Evolutionary conservation across 64 coral and sea anemone genomes (phyloP), one percentile per base, ranked within the genome.

Genomic region (Montipora sp.): DNA sequence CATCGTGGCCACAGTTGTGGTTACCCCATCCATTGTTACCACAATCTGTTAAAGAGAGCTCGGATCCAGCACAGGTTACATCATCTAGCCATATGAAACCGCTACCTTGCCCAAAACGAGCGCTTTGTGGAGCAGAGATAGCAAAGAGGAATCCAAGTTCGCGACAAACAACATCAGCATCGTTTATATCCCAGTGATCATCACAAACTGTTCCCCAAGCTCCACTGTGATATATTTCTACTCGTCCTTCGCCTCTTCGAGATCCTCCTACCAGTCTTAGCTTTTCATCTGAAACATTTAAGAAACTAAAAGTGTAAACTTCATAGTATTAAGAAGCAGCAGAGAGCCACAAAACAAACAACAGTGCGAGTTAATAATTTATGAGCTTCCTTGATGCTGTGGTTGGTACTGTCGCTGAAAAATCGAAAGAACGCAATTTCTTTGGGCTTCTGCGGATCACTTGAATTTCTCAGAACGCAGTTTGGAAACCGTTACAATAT

Each of bases 81-180:
- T 80, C 66, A 20, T 69, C 59, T 43, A 90, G 22, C 58, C 59
- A 49, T 8, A 57, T 59, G 2, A 48, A 43, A n/a, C 78, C 78
- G 58, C 77, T 71, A 1, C 89, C 77, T 55, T 68, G 47, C 51
- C 77, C 77, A 36, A 72, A 90, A 6, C 0, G 36, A 16, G 89
- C 60, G 2, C n/a, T 50, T 6, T 0, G 0, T 11, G 9, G 78
- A 59, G 77, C 77, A 7, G 48, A 66, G n/a, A 53, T 22, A 24
- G 89, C 89, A 48, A 63, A 8, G 1, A 65, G 73, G 89, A 81
- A 90, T 10, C 89, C 89, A 7, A 90, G 51, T 78, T 72, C 51
- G 36, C 89, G 77, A 73, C 89, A 90, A 18, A 90, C 89, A 47
- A 90, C 88, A 5, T 90, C 13, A 4, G 88, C 88, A 69, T 90